phyloP scores from a whole-genome alignment of 2,113 vertebrate species.

The Ptilonorhynchus violaceus region DNA sequence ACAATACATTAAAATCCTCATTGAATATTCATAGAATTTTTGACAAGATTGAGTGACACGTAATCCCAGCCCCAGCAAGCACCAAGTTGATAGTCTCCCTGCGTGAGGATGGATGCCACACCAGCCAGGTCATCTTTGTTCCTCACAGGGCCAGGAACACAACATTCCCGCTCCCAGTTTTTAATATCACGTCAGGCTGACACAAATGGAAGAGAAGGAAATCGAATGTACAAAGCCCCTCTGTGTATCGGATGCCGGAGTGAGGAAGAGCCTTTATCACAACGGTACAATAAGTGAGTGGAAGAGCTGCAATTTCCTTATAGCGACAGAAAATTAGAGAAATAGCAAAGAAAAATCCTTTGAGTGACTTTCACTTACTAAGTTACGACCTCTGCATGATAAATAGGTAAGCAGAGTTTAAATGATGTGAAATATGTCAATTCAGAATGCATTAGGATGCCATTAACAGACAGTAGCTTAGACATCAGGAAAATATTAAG shows the following conservation, averaged over 20 bases:
- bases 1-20: conserved; percentile 77
- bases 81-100: neutral
- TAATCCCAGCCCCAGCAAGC: conserved; percentile 46
- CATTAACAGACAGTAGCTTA: conserved; percentile 53
- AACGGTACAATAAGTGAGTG: neutral
- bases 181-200: neutral
- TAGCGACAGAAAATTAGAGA: neutral
- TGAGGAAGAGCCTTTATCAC: neutral
- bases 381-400: conserved; percentile 61
- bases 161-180: neutral
- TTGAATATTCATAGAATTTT: conserved; percentile 79
- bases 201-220: neutral
- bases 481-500: conserved; percentile 59
- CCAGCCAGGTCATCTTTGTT: conserved; percentile 34
- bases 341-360: conserved; percentile 41
- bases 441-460: conserved; percentile 56
- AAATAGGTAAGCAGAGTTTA: conserved; percentile 63
- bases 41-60: conserved; percentile 73
- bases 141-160: neutral
- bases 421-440: conserved; percentile 58
- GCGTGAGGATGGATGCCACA: neutral
- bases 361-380: conserved; percentile 45
- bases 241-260: neutral
- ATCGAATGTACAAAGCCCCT: neutral
- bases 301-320: conserved; percentile 40